Conservation (phyloP, 1,140 invertebrate species). For the Dendrolimus punctatus region DNA sequence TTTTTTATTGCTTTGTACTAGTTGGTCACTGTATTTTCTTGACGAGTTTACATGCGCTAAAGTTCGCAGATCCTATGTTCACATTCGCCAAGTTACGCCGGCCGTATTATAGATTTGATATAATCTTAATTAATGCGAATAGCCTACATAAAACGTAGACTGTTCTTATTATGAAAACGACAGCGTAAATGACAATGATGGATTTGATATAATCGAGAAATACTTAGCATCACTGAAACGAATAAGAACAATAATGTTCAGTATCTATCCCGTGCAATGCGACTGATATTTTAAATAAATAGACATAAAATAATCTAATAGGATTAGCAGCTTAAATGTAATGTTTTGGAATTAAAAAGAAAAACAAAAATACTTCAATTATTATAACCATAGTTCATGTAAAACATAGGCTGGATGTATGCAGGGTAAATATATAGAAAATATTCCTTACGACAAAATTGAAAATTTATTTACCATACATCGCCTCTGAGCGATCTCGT, state of each 20-base stretch:
- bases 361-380: not conserved
- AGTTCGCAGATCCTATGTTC: too few relatives aligned
- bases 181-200: constrained; percentile 16
- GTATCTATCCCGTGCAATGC: constrained; percentile 6
- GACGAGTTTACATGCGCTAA: too few relatives aligned
- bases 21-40: too few relatives aligned
- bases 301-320: constrained; percentile 2
- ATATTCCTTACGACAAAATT: constrained; percentile 1
- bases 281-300: constrained; percentile 3
- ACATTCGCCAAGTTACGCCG: too few relatives aligned
- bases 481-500: too few relatives aligned
- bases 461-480: too few relatives aligned
- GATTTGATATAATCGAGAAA: constrained; percentile 17
- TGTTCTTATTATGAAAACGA: constrained; percentile 33
- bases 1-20: too few relatives aligned
- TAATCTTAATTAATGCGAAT: constrained; percentile 55
- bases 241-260: constrained; percentile 3
- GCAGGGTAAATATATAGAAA: too few relatives aligned
- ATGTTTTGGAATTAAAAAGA: not conserved
- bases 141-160: constrained; percentile 70
- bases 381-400: too few relatives aligned
- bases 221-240: constrained; percentile 6
- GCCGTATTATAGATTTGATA: constrained; percentile 10
- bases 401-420: too few relatives aligned
- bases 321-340: not conserved